These are phyloP conservation scores for Anabacerthia variegaticeps DNA, from an alignment of 2,797 vertebrate genomes.

Conservation along the genomic window DNA sequence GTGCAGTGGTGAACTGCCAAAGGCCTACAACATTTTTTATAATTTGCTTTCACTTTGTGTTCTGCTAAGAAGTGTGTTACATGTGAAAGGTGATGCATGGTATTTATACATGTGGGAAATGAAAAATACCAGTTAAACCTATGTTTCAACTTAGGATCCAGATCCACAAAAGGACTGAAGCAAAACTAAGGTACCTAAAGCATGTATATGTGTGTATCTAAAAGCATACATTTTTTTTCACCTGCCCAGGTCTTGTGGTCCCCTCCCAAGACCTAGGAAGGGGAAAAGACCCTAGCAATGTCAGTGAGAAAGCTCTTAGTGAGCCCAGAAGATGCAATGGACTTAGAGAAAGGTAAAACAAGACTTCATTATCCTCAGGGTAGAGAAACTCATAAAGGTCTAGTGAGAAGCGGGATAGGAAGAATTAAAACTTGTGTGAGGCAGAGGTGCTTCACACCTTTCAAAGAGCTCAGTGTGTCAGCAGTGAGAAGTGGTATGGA, in stretches of 20 bases:
- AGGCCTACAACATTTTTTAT: not conserved
- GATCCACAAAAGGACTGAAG: constrained; percentile 74
- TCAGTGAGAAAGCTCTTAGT: constrained; percentile 69
- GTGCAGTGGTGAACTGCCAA: not conserved
- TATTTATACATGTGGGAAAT: constrained; percentile 15
- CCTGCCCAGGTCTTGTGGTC: constrained; percentile 69
- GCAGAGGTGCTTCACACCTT: not conserved
- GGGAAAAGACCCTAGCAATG: constrained; percentile 67
- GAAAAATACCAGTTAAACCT: constrained; percentile 70
- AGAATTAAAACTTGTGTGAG: not conserved
- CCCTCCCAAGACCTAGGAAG: constrained; percentile 70
- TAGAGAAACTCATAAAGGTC: constrained; percentile 14
- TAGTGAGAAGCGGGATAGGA: constrained; percentile 31
- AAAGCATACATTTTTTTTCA: constrained; percentile 72
- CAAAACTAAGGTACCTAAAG: constrained; percentile 72
- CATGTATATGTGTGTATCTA: constrained; percentile 71
- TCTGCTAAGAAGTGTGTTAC: constrained; percentile 19
- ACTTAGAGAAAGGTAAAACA: constrained; percentile 71
- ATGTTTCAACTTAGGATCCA: constrained; percentile 73
- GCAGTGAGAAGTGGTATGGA: not conserved
- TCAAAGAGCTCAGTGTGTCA: not conserved
- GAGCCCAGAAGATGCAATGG: constrained; percentile 69
- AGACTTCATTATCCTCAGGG: constrained; percentile 67
- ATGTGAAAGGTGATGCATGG: constrained; percentile 52
- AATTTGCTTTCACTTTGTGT: not conserved